Evolutionary conservation across 2,888 invertebrate genomes (phyloP).

Genomic region (Luffia ferchaultella): DNA sequence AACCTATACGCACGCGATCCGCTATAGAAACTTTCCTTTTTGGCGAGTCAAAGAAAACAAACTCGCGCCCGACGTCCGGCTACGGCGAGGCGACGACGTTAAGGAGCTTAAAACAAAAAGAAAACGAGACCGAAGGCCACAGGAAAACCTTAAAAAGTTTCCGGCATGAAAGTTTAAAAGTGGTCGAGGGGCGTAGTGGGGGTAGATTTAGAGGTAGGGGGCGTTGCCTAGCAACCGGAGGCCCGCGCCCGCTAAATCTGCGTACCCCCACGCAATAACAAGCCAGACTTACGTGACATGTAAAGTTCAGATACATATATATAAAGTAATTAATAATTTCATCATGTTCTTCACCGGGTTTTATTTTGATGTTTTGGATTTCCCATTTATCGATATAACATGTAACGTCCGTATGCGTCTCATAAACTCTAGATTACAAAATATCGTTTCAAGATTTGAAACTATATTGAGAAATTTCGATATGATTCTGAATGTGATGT

Average conservation of each 20-base stretch:
- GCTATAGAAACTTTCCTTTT: not conserved
- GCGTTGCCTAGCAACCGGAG: conserved; percentile 4
- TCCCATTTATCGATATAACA: too few relatives aligned
- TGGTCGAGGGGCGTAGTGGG: conserved; percentile 39
- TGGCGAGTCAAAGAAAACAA: not conserved
- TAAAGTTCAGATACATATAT: too few relatives aligned
- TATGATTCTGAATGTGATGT: too few relatives aligned
- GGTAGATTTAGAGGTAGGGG: conserved; percentile 4
- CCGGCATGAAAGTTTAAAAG: conserved; percentile 66
- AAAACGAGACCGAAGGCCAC: conserved; percentile 52
- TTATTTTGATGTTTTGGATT: too few relatives aligned
- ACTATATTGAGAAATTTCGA: too few relatives aligned
- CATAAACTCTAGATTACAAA: too few relatives aligned
- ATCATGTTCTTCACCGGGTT: too few relatives aligned
- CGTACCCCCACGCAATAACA: conserved; percentile 20
- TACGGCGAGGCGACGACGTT: conserved; percentile 14
- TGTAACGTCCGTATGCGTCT: too few relatives aligned
- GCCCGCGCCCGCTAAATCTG: conserved; percentile 31
- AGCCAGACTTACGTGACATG: not conserved
- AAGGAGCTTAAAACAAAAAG: conserved; percentile 53
- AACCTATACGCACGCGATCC: not conserved
- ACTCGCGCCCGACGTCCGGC: not conserved
- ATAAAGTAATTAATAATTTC: too few relatives aligned
- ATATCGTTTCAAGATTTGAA: too few relatives aligned
- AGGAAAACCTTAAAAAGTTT: conserved; percentile 63